phyloP scores from a whole-genome alignment of 2,113 vertebrate genomes.

The Takifugu bimaculatus region DNA sequence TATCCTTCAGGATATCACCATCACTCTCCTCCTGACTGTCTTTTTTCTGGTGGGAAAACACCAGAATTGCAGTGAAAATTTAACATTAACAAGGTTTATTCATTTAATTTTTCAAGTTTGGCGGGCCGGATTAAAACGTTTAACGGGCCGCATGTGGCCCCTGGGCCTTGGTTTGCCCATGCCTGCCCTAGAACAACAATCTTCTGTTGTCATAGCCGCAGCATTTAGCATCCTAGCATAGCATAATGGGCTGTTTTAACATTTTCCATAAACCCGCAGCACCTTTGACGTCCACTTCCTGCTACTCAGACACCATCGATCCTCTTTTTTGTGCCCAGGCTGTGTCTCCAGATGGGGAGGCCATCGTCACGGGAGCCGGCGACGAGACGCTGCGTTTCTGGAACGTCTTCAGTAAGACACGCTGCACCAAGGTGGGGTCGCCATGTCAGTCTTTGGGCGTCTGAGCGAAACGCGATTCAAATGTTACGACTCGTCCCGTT shows the following conservation, averaged over 20 bases:
- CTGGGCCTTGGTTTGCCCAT: no score
- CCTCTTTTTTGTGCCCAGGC: slow-evolving; percentile 51
- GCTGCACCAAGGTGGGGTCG: slow-evolving; percentile 77
- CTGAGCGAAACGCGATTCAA: background rate
- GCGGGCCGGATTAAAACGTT: no score
- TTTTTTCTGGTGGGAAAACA: no score
- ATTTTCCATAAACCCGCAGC: background rate
- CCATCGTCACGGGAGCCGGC: slow-evolving; percentile 80
- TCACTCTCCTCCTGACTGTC: no score
- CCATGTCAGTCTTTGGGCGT: background rate
- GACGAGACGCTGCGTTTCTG: slow-evolving; percentile 82
- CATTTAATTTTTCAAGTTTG: no score
- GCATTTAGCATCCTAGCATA: no score
- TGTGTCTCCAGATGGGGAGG: slow-evolving; percentile 80
- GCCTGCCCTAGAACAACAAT: no score
- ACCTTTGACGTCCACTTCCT: background rate
- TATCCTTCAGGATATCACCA: no score
- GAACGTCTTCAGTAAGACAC: slow-evolving; percentile 83
- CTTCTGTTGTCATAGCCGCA: no score
- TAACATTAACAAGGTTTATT: no score
- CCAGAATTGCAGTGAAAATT: no score
- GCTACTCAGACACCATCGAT: background rate
- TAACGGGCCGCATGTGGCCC: no score
- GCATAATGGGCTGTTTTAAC: background rate
- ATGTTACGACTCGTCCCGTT: background rate